Evolutionary conservation across 2,113 vertebrate species (phyloP).

Genomic region (Antennarius striatus): DNA sequence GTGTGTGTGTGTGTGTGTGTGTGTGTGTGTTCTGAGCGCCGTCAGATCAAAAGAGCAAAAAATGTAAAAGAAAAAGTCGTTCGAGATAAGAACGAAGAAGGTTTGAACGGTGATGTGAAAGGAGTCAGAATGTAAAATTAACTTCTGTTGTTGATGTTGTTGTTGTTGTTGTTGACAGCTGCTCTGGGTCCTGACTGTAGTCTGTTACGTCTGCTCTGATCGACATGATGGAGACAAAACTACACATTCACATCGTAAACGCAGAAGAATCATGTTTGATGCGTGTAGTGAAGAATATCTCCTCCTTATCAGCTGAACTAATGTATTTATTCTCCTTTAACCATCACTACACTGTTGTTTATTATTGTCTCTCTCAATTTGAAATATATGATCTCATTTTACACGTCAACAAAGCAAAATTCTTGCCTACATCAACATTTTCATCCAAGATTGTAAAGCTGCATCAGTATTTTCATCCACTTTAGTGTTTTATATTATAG

Average conservation of each 20-base stretch:
- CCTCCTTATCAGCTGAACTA: not conserved
- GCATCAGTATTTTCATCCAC: too few relatives aligned
- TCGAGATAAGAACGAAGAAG: slow-evolving; percentile 49
- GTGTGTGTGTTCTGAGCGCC: slow-evolving; percentile 25
- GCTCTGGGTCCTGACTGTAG: slow-evolving; percentile 59
- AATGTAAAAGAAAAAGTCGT: too few relatives aligned
- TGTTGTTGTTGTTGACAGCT: slow-evolving; percentile 54
- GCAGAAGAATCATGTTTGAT: slow-evolving; percentile 23
- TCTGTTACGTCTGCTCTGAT: slow-evolving; percentile 12
- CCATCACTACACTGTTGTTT: too few relatives aligned
- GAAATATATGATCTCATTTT: too few relatives aligned
- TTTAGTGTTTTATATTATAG: too few relatives aligned
- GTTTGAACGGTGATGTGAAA: slow-evolving; percentile 59
- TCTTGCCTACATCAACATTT: too few relatives aligned
- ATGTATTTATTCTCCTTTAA: too few relatives aligned
- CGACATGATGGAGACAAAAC: slow-evolving; percentile 54
- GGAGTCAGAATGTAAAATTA: slow-evolving; percentile 57
- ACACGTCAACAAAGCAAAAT: too few relatives aligned
- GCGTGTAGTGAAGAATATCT: slow-evolving; percentile 35
- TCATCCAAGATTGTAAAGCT: too few relatives aligned
- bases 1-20: too few relatives aligned
- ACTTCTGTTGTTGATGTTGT: slow-evolving; percentile 52
- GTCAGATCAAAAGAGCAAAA: slow-evolving; percentile 27
- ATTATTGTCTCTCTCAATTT: not conserved
- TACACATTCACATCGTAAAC: slow-evolving; percentile 47